A percentile compares a stretch with the other conserved stretches of the same genome.
phyloP scores from a whole-genome alignment of 2,888 invertebrate genomes.

The Acrocyrtus sp. region DNA sequence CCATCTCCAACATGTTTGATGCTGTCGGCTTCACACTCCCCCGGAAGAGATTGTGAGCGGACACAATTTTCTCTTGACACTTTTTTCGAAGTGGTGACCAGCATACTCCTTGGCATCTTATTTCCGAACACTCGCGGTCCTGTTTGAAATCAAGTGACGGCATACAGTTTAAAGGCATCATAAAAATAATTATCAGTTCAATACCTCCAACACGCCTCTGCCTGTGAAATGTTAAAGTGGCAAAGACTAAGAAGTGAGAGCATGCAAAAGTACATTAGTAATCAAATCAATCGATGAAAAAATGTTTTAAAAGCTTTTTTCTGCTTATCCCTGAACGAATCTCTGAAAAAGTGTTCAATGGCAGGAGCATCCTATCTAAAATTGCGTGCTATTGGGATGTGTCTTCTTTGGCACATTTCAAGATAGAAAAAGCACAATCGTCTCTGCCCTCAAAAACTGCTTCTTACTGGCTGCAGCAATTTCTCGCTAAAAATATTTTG shows the following conservation, averaged over 20 bases:
- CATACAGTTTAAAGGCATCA: not conserved
- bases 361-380: too few relatives aligned
- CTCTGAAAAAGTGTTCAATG: too few relatives aligned
- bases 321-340: too few relatives aligned
- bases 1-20: constrained; percentile 85
- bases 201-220: not conserved
- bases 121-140: constrained; percentile 73
- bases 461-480: too few relatives aligned
- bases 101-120: constrained; percentile 71
- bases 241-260: too few relatives aligned
- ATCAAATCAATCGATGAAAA: not conserved
- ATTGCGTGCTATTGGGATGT: too few relatives aligned
- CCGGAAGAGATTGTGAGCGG: constrained; percentile 81
- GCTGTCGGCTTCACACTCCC: constrained; percentile 78
- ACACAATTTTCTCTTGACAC: constrained; percentile 78
- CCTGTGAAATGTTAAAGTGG: too few relatives aligned
- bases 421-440: too few relatives aligned
- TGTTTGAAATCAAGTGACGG: constrained; percentile 62
- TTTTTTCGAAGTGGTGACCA: constrained; percentile 70
- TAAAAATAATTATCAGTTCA: too few relatives aligned
- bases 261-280: not conserved
- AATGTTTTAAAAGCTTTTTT: constrained; percentile 2
- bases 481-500: too few relatives aligned
- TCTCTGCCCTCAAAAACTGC: too few relatives aligned
- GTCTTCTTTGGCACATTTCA: too few relatives aligned